Evolutionary conservation across 2,113 vertebrate genomes (phyloP), one percentile per base, ranked within the genome.

Genomic region (Plecturocebus donacophilus): DNA sequence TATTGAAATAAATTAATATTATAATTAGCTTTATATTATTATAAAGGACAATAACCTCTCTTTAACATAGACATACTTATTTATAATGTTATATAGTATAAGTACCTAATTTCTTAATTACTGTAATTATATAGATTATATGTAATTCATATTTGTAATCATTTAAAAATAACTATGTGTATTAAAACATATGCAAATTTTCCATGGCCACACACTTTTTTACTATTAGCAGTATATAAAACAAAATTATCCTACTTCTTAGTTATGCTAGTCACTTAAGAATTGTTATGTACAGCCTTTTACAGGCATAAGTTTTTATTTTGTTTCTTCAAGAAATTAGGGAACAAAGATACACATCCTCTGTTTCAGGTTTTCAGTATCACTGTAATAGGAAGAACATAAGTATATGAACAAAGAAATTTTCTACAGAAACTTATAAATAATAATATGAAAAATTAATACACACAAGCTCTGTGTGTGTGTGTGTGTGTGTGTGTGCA

Each of bases 1-100:
- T 75, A 76, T 32, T 79, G 42, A 90, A 91, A 97, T 90, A 98
- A 85, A 96, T 80, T 92, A 76, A 86, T 83, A 32, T 83, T 96
- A 0, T 66, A 95, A 95, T 95, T 85, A 92, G 2, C 9, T 92
- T 95, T 87, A 79, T 71, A 93, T 68, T 93, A 94, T 73, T 95
- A 19, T 73, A 14, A 92, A 27, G 10, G n/a, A 91, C 27, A 80
- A 73, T 30, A 83, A 79, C 20, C 9, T 79, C 42, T 93, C 20
- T 92, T 21, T 40, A 91, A 64, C 19, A 54, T 35, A 47, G 64
- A 25, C 12, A n/a, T 75, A 61, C 11, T 83, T 73, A 54, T 35
- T 56, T 71, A 49, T 40, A 91, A 88, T 40, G 6, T 68, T 94
- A 86, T 61, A 71, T 45, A 87, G 23, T 75, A 21, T 58, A 82